These are phyloP conservation scores for Ephialtes manifestator DNA, from an alignment of 2,888 invertebrate genomes.

Conservation along the genomic window DNA sequence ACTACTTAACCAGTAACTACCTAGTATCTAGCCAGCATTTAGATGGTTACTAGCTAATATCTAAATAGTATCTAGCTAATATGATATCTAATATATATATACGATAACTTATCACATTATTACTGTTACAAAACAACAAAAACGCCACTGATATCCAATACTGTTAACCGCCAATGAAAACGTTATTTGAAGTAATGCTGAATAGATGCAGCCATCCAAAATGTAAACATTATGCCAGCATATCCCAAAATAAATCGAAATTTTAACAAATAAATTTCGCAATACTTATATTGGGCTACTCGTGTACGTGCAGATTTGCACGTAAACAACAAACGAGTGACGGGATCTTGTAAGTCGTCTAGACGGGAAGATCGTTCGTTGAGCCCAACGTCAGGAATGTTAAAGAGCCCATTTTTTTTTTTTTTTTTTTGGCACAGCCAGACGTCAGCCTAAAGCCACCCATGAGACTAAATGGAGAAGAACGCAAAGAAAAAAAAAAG, in stretches of 20 bases:
- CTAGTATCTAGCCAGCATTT: too few species aligned
- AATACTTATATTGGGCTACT: not conserved
- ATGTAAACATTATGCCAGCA: not conserved
- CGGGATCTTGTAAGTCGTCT: not conserved
- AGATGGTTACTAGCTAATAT: too few species aligned
- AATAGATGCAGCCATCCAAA: too few species aligned
- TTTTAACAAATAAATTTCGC: not conserved
- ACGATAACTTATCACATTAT: too few species aligned
- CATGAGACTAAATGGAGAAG: conserved; percentile 2
- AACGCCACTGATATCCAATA: too few species aligned
- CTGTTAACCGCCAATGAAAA: too few species aligned
- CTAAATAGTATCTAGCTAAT: too few species aligned
- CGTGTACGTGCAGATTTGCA: not conserved
- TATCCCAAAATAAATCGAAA: not conserved
- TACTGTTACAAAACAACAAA: too few species aligned
- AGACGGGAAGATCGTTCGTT: not conserved
- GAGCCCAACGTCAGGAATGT: not conserved
- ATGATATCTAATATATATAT: too few species aligned
- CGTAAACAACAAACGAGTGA: not conserved
- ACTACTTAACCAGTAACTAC: too few species aligned
- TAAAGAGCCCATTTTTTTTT: conserved; percentile 2
- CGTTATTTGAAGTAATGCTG: too few species aligned
- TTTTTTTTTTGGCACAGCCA: too few species aligned
- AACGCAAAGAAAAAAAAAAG: not conserved
- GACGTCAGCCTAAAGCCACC: not conserved